phyloP scores from a whole-genome alignment of 2,797 vertebrate species.

The Siniperca obscura region DNA sequence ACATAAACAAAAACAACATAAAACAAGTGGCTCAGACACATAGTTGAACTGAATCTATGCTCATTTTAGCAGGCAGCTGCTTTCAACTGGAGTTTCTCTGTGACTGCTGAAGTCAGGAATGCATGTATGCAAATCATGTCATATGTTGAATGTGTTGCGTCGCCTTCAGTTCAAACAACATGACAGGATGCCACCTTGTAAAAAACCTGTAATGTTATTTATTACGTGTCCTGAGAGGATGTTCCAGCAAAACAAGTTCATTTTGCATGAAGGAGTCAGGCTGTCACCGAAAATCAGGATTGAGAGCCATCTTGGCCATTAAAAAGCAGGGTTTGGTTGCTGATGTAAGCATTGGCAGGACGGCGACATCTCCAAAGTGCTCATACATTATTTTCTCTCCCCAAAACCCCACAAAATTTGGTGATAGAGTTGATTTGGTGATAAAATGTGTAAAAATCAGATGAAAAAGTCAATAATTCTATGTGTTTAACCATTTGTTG shows the following conservation, averaged over 20 bases:
- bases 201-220: constrained; percentile 9
- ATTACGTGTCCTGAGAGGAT: neutral
- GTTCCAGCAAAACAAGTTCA: neutral
- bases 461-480: neutral
- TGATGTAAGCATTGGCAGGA: neutral
- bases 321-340: neutral
- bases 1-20: too few species aligned
- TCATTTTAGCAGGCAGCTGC: neutral
- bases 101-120: constrained; percentile 48
- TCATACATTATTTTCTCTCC: neutral
- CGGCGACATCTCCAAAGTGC: neutral
- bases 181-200: constrained; percentile 26
- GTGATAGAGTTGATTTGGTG: neutral
- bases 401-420: neutral
- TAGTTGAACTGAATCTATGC: constrained; percentile 5
- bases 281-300: neutral
- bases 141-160: constrained; percentile 31
- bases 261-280: neutral
- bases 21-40: neutral
- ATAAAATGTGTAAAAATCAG: neutral
- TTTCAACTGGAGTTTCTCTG: constrained; percentile 40
- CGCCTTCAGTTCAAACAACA: constrained; percentile 23
- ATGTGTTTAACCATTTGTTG: neutral
- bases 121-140: constrained; percentile 33
- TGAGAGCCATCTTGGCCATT: neutral